Percentiles rank a stretch among this genome's conserved stretches.
These are phyloP conservation scores for Eupithecia dodoneata DNA, from an alignment of 2,888 invertebrate genomes.

Conservation along the genomic window DNA sequence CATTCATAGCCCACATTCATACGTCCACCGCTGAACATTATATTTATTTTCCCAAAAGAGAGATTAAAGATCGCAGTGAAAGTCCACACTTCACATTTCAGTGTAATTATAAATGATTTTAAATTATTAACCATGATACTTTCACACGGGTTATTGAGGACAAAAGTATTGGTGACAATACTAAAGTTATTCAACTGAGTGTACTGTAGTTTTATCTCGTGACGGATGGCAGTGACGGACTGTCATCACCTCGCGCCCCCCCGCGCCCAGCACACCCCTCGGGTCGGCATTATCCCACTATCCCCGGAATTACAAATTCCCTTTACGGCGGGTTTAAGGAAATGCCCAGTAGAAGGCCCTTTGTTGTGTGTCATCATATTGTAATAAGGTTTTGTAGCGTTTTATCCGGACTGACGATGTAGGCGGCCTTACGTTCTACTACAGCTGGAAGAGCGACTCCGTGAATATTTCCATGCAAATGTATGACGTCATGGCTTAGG, in stretches of 20 bases:
- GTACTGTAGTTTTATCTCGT: conserved; percentile 29
- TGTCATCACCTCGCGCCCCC: conserved; percentile 21
- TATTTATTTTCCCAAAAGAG: too few species aligned
- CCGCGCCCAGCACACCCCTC: background rate
- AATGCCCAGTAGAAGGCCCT: conserved; percentile 11
- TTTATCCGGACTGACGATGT: background rate
- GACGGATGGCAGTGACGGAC: conserved; percentile 28
- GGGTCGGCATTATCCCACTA: conserved; percentile 15
- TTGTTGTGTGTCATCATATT: conserved; percentile 16
- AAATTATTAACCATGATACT: too few species aligned
- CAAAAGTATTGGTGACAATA: background rate
- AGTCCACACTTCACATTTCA: too few species aligned
- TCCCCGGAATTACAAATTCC: conserved; percentile 32
- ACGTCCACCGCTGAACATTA: too few species aligned
- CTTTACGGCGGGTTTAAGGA: conserved; percentile 29
- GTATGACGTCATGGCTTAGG: background rate
- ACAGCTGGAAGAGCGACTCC: background rate
- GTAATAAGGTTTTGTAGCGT: conserved; percentile 8
- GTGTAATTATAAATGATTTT: too few species aligned
- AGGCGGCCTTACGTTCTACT: background rate
- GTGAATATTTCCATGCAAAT: background rate
- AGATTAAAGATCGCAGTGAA: too few species aligned
- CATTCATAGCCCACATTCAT: too few species aligned
- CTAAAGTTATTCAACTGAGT: conserved; percentile 1
- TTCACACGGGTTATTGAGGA: background rate